Percentiles rank a stretch among this genome's conserved stretches.
Evolutionary conservation across 2,797 vertebrate species (phyloP).

Genomic region (Sylvilagus floridanus): DNA sequence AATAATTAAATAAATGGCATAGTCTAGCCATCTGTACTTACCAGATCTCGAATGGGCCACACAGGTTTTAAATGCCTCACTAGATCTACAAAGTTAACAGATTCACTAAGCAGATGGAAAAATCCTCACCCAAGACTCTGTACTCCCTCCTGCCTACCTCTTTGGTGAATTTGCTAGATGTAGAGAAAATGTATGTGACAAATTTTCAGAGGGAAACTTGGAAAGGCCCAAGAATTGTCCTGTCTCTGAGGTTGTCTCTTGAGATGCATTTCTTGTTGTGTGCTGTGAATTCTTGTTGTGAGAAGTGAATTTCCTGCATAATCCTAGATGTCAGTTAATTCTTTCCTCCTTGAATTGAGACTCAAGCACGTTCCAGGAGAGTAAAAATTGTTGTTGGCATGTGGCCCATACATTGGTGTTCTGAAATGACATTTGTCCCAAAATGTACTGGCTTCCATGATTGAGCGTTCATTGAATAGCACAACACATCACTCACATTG

Average conservation of each 20-base stretch:
- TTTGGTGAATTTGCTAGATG: neutral
- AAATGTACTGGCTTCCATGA: neutral
- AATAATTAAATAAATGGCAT: neutral
- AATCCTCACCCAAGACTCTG: neutral
- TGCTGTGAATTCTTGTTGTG: neutral
- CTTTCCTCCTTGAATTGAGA: slow-evolving; percentile 61
- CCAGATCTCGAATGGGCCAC: neutral
- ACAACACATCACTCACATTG: neutral
- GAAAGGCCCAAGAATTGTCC: slow-evolving; percentile 1
- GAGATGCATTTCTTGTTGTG: slow-evolving; percentile 50
- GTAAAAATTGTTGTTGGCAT: slow-evolving; percentile 27
- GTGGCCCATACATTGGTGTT: neutral
- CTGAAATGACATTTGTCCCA: neutral
- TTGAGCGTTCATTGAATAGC: neutral
- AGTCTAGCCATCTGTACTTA: neutral
- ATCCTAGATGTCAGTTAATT: neutral
- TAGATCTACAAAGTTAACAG: neutral
- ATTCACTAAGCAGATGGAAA: neutral
- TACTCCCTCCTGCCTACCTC: neutral
- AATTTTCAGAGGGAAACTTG: slow-evolving; percentile 4
- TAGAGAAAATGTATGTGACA: neutral
- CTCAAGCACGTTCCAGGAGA: neutral
- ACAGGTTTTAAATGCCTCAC: neutral
- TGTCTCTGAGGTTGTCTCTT: slow-evolving; percentile 18
- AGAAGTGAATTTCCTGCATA: neutral